Conservation (phyloP, 2,113 vertebrate species). For the Oreotragus oreotragus region DNA sequence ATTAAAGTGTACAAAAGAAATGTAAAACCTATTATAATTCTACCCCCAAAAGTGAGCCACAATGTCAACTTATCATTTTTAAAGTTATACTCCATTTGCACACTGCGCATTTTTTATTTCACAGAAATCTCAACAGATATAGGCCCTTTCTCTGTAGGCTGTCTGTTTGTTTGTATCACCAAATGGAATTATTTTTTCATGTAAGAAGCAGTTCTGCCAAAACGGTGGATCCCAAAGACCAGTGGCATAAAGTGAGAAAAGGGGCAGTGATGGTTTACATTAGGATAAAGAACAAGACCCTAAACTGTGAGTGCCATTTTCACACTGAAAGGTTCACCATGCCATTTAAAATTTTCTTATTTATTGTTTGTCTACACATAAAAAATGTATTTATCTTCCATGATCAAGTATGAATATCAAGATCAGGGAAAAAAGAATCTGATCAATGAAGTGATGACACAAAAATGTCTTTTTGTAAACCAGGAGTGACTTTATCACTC, state of each 20-base stretch:
- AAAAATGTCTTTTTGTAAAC: neutral
- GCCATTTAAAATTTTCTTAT: neutral
- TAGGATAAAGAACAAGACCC: neutral
- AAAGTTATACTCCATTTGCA: neutral
- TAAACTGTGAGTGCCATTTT: neutral
- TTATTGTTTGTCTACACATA: neutral
- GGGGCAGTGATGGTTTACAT: neutral
- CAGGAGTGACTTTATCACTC: neutral
- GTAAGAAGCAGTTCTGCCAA: neutral
- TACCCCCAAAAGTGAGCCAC: neutral
- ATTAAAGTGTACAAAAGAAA: neutral
- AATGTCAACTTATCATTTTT: neutral
- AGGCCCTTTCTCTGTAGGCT: neutral
- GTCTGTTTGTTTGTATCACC: neutral
- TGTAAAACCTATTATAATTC: slow-evolving; percentile 7
- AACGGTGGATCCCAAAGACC: neutral
- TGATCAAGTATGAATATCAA: neutral
- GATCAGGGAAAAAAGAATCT: neutral
- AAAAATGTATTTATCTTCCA: neutral
- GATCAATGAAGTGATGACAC: neutral
- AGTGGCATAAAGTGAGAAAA: neutral
- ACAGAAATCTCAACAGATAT: neutral
- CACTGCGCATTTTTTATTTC: neutral
- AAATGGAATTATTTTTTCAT: neutral
- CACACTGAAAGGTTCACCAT: neutral